These are phyloP conservation scores for Hetaerina titia DNA, from an alignment of 2,888 invertebrate genomes.

Conservation along the genomic window DNA sequence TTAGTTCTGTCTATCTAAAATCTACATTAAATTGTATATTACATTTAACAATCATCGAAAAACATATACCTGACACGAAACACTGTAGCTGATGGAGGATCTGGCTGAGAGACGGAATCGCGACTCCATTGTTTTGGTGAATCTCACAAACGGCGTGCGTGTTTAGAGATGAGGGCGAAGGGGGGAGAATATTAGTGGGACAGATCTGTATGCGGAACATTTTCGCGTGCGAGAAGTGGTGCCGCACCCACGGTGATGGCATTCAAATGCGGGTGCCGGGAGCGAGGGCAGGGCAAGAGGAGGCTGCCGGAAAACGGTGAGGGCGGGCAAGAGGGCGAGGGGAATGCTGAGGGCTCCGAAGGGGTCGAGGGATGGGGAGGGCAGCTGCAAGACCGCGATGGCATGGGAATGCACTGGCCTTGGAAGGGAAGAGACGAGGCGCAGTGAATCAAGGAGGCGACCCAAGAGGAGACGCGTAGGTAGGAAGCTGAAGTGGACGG, in stretches of 20 bases:
- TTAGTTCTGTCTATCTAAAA: too few relatives aligned
- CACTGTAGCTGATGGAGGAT: background rate
- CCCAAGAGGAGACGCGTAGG: background rate
- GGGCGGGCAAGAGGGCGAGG: background rate
- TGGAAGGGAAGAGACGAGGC: background rate
- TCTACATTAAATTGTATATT: too few relatives aligned
- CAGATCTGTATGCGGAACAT: background rate
- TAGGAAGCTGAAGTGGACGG: slow-evolving; percentile 8
- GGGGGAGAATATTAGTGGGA: background rate
- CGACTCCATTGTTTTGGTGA: background rate
- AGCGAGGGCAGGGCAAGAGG: background rate
- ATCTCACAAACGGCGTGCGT: too few relatives aligned
- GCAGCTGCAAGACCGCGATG: background rate
- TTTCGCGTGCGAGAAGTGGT: background rate
- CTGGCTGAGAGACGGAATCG: background rate
- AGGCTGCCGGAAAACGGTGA: background rate
- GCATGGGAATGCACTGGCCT: background rate
- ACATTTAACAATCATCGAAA: too few relatives aligned
- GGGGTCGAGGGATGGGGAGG: background rate
- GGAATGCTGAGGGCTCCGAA: background rate
- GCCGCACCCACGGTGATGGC: too few relatives aligned
- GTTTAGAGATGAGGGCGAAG: too few relatives aligned
- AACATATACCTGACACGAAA: too few relatives aligned
- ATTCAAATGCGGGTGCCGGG: background rate
- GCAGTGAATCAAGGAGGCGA: background rate